Evolutionary conservation across 2,113 vertebrate species (phyloP).

Genomic region (Todiramphus chloris): DNA sequence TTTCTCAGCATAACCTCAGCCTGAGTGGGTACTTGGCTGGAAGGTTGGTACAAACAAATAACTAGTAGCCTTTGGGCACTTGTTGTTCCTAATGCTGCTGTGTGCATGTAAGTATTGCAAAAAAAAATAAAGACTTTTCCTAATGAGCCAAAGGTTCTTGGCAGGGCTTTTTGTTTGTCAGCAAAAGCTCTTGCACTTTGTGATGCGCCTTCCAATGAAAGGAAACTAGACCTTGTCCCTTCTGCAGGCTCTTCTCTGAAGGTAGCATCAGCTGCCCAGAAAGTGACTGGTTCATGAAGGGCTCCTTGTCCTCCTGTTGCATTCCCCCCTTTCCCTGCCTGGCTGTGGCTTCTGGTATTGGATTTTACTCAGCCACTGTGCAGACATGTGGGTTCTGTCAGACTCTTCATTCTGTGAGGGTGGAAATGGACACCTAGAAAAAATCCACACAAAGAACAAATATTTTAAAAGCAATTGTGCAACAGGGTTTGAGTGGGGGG

Average conservation of each 20-base stretch:
- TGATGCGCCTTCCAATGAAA: slow-evolving; percentile 20
- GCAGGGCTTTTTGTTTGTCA: slow-evolving; percentile 71
- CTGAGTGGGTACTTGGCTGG: background rate
- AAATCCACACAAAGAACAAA: background rate
- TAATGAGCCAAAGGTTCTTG: slow-evolving; percentile 71
- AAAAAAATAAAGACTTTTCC: slow-evolving; percentile 25
- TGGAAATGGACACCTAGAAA: background rate
- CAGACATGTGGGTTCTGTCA: accelerated
- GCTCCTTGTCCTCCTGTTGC: background rate
- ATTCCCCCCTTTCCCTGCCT: background rate
- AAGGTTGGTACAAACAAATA: background rate
- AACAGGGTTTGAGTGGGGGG: background rate
- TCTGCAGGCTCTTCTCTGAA: slow-evolving; percentile 46
- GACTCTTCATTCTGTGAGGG: accelerated
- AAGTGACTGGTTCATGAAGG: background rate
- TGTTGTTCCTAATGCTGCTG: slow-evolving; percentile 50
- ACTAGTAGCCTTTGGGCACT: slow-evolving; percentile 70
- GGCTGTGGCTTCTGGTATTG: background rate
- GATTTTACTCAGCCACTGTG: accelerated
- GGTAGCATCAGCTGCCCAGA: slow-evolving; percentile 28
- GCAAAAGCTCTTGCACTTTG: slow-evolving; percentile 67
- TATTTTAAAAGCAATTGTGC: background rate
- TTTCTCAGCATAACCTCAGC: background rate
- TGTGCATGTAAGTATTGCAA: background rate
- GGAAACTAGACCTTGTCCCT: slow-evolving; percentile 73